Evolutionary conservation across 2,113 vertebrate species (phyloP).

Genomic region (Pachypanchax playfairii): DNA sequence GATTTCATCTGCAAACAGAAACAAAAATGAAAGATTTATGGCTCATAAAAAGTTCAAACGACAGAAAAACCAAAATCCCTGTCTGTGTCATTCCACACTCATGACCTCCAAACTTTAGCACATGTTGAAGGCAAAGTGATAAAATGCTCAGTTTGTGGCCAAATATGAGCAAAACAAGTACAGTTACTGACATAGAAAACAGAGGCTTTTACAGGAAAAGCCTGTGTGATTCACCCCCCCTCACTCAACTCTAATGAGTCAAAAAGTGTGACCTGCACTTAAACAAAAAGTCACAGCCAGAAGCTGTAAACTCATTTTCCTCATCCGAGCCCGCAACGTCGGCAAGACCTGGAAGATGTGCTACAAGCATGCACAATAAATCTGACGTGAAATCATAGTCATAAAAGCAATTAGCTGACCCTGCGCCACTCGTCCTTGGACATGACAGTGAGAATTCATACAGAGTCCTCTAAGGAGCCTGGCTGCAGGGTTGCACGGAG

Average conservation of each 20-base stretch:
- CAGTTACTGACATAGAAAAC: slow-evolving; percentile 55
- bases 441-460: slow-evolving; percentile 84
- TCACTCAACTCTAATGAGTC: slow-evolving; percentile 76
- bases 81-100: slow-evolving; percentile 67
- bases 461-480: slow-evolving; percentile 80
- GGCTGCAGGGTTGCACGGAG: slow-evolving; percentile 52
- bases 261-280: slow-evolving; percentile 79
- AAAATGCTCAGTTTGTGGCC: slow-evolving; percentile 51
- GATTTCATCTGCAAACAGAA: slow-evolving; percentile 69
- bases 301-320: slow-evolving; percentile 81
- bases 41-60: slow-evolving; percentile 73
- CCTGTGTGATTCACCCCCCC: slow-evolving; percentile 65
- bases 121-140: slow-evolving; percentile 53
- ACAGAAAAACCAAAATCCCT: slow-evolving; percentile 64
- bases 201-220: slow-evolving; percentile 72
- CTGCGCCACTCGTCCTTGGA: slow-evolving; percentile 84
- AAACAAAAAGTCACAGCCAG: slow-evolving; percentile 77
- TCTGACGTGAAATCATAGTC: slow-evolving; percentile 87
- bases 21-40: slow-evolving; percentile 69
- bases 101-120: slow-evolving; percentile 66
- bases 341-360: slow-evolving; percentile 78
- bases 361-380: slow-evolving; percentile 83
- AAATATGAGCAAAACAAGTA: slow-evolving; percentile 50
- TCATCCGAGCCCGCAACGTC: slow-evolving; percentile 73
- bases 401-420: slow-evolving; percentile 88